Evolutionary conservation across 2,888 invertebrate genomes (phyloP), one percentile per base, ranked within the genome.

Genomic region (Anthrax anthrax): DNA sequence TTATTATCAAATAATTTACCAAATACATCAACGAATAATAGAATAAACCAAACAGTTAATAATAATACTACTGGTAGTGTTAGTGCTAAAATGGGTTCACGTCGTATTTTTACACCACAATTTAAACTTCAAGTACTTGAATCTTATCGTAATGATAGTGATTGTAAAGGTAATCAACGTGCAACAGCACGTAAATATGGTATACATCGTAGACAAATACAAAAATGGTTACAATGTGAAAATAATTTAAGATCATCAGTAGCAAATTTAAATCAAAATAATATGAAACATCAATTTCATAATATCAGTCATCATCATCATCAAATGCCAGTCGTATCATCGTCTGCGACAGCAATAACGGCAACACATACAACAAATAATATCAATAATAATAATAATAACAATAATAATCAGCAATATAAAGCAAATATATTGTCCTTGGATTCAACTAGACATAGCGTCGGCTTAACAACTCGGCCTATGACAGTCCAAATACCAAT

Each of bases 181-280:
- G 89, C 89, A 4, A 90, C 89, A 17, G 89, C 89, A 50, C 77
- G 89, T 60, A 90, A 90, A 69, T 90, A 88, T 67, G 85, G 86
- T 48, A 89, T 90, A 54, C 89, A 90, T 65, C 76, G 89, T 48
- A 76, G 89, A 49, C 89, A 90, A 68, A 89, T 90, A 56, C 89
- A 90, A 69, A 89, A 90, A 73, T 90, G 89, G 89, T 71, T 90
- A 54, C 89, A 89, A 69, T 85, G 83, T 59, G 88, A 88, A 67
- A 77, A 79, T 50, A 81, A 80, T 63, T 70, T 89, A 52, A 75
- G 87, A 58, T 84, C 80, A 50, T 81, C 81, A 56, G 80, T 86
- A 51, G 72, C 71, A 44, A 75, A 75, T 58, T 64, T 58, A 44
- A 57, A 60, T 47, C 66, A 66, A 51, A 61, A 56, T 52, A 63